Conservation (phyloP, 2,888 invertebrate genomes). For the Stenurella melanura region DNA sequence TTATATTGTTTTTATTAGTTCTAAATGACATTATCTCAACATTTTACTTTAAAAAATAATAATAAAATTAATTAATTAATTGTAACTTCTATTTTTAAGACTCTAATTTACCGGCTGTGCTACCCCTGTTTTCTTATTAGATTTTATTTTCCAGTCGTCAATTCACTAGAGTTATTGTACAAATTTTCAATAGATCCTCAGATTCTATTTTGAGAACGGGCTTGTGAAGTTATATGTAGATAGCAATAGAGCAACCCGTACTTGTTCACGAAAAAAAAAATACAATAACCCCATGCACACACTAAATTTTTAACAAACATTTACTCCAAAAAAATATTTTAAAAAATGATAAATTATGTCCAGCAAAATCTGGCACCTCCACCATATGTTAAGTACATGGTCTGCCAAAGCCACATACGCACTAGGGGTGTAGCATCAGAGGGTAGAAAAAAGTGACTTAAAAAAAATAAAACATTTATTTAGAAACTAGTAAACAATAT, state of each 20-base stretch:
- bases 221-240: neutral
- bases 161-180: neutral
- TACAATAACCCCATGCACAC: conserved; percentile 7
- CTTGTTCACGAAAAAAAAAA: neutral
- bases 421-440: no score
- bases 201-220: neutral
- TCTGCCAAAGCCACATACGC: no score
- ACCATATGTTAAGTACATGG: no score
- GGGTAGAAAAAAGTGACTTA: no score
- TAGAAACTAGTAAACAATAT: no score
- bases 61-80: no score
- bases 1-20: no score
- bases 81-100: no score
- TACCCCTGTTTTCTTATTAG: neutral
- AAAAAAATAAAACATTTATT: no score
- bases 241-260: neutral
- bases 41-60: neutral
- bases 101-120: no score
- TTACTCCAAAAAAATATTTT: neutral
- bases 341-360: no score
- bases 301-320: neutral
- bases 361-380: no score
- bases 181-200: neutral
- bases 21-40: neutral
- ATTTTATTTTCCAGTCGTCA: neutral